These are phyloP conservation scores for Caenorhabditis brenneri DNA, from an alignment of 1,140 invertebrate genomes.

Conservation along the genomic window DNA sequence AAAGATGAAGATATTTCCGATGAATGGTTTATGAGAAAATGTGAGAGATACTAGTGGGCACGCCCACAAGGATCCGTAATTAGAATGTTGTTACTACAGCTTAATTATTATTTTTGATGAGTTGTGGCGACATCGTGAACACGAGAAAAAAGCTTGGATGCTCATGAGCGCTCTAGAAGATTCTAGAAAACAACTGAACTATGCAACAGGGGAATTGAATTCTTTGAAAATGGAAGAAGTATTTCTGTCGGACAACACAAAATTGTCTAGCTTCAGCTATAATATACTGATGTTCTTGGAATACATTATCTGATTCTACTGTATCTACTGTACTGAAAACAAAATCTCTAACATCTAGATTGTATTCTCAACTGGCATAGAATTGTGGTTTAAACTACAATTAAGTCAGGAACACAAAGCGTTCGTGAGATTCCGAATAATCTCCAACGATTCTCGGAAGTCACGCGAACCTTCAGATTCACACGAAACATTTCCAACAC, in stretches of 20 bases:
- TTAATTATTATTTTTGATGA: slow-evolving; percentile 20
- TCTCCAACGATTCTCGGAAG: no score
- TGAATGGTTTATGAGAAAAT: slow-evolving; percentile 18
- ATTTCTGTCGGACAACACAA: neutral
- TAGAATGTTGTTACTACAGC: slow-evolving; percentile 23
- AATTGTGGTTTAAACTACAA: no score
- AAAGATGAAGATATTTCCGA: neutral
- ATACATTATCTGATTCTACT: neutral
- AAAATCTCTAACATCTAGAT: neutral
- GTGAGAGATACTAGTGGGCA: neutral
- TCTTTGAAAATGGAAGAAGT: neutral
- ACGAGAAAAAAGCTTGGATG: neutral
- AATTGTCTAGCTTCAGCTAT: neutral
- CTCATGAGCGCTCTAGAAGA: neutral
- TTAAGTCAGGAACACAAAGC: no score
- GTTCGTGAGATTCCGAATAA: no score
- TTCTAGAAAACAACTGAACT: slow-evolving; percentile 17
- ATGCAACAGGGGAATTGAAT: neutral
- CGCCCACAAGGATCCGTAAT: slow-evolving; percentile 38
- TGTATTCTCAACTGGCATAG: neutral
- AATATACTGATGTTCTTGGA: neutral
- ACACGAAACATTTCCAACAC: no score
- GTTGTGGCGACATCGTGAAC: neutral
- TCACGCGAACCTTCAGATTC: no score
- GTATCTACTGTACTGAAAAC: neutral